phyloP scores from a whole-genome alignment of 1,140 invertebrate species.

The Dendrolimus kikuchii region DNA sequence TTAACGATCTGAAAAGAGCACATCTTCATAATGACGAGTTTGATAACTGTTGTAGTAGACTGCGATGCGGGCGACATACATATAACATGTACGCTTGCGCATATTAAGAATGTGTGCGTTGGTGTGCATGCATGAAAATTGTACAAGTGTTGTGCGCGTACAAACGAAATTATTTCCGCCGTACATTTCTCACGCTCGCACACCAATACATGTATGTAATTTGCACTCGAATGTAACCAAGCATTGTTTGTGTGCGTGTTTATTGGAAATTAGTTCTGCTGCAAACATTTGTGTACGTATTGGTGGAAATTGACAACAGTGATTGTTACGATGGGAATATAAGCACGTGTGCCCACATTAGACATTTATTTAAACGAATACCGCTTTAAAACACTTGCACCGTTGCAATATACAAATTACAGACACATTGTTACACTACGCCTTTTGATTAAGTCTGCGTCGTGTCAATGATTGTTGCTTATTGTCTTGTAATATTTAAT shows the following conservation, averaged over 20 bases:
- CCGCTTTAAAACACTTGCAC: conserved; percentile 17
- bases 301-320: conserved; percentile 51
- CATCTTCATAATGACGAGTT: conserved; percentile 56
- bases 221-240: conserved; percentile 38
- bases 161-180: conserved; percentile 40
- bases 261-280: conserved; percentile 59
- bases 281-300: conserved; percentile 31
- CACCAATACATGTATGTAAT: conserved; percentile 37
- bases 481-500: not conserved
- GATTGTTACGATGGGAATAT: conserved; percentile 46
- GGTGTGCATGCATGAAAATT: conserved; percentile 15
- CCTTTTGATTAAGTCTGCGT: conserved; percentile 32
- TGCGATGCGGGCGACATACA: conserved; percentile 38
- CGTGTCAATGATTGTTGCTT: conserved; percentile 25
- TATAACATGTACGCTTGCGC: conserved; percentile 13
- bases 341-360: conserved; percentile 42
- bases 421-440: conserved; percentile 16
- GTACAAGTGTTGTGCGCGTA: conserved; percentile 2
- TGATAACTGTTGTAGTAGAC: conserved; percentile 49
- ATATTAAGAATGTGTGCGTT: conserved; percentile 22
- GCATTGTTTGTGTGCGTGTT: conserved; percentile 40
- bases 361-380: conserved; percentile 37
- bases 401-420: conserved; percentile 44
- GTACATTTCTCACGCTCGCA: conserved; percentile 66
- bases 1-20: conserved; percentile 60